Percentiles rank a stretch among this genome's conserved stretches.
Evolutionary conservation across 2,888 invertebrate genomes (phyloP).

Genomic region (Busseola fusca): DNA sequence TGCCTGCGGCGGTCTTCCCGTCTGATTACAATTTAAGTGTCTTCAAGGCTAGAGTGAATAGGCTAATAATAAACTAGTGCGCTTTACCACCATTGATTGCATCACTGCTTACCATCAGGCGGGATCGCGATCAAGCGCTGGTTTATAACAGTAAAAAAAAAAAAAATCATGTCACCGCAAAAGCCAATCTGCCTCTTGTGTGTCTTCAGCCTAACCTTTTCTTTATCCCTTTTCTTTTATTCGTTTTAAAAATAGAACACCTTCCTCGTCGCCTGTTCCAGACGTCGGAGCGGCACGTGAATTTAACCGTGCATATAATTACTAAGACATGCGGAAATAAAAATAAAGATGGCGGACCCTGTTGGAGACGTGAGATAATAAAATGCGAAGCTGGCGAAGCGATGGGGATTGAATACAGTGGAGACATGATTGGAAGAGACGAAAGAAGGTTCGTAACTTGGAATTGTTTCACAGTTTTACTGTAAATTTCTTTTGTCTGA

Average conservation of each 20-base stretch:
- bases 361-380: slow-evolving; percentile 30
- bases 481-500: background rate
- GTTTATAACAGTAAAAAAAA: too few species aligned
- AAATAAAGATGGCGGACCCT: slow-evolving; percentile 31
- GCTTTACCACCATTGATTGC: too few species aligned
- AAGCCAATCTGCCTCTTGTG: background rate
- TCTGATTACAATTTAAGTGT: too few species aligned
- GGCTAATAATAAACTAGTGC: too few species aligned
- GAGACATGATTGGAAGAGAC: background rate
- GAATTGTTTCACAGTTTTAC: background rate
- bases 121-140: too few species aligned
- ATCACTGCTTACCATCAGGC: too few species aligned
- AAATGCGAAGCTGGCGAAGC: slow-evolving; percentile 27
- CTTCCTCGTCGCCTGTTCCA: slow-evolving; percentile 4
- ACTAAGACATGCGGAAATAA: slow-evolving; percentile 42
- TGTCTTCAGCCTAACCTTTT: background rate
- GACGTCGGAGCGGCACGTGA: slow-evolving; percentile 37
- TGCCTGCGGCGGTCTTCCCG: too few species aligned
- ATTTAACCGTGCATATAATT: slow-evolving; percentile 45
- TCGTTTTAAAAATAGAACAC: slow-evolving; percentile 36
- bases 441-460: background rate
- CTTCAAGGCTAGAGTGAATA: too few species aligned
- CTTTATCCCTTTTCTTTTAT: slow-evolving; percentile 10
- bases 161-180: background rate
- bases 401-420: slow-evolving; percentile 8